phyloP scores from a whole-genome alignment of 1,140 invertebrate genomes.

The Dendrolimus punctatus region DNA sequence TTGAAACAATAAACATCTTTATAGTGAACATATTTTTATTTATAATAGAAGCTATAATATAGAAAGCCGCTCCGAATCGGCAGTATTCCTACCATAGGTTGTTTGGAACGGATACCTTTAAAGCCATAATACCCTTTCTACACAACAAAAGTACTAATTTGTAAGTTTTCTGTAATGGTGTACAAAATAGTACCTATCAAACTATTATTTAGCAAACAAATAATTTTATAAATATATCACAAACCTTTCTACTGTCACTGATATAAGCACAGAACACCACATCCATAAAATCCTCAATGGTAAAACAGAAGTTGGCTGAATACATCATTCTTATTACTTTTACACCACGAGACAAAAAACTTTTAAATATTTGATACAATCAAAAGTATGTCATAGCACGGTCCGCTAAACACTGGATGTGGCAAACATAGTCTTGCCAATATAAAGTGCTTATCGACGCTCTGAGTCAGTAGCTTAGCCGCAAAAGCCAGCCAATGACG shows the following conservation, averaged over 20 bases:
- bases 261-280: slow-evolving; percentile 56
- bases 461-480: slow-evolving; percentile 34
- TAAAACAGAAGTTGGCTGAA: slow-evolving; percentile 42
- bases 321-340: slow-evolving; percentile 30
- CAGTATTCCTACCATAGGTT: too few relatives aligned
- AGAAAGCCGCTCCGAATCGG: too few relatives aligned
- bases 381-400: not conserved
- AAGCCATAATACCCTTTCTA: too few relatives aligned
- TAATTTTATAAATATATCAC: slow-evolving; percentile 2
- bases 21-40: too few relatives aligned
- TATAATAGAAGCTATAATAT: too few relatives aligned
- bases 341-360: slow-evolving; percentile 11
- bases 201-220: too few relatives aligned
- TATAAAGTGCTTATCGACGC: slow-evolving; percentile 35
- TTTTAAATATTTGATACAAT: slow-evolving; percentile 10
- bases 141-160: too few relatives aligned
- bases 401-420: slow-evolving; percentile 1
- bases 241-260: slow-evolving; percentile 40
- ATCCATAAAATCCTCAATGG: slow-evolving; percentile 58
- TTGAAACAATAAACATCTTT: too few relatives aligned
- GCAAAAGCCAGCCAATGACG: slow-evolving; percentile 29
- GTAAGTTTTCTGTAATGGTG: too few relatives aligned
- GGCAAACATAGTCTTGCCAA: slow-evolving; percentile 17
- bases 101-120: too few relatives aligned
- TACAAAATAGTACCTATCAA: too few relatives aligned